A percentile compares a stretch with the other conserved stretches of the same genome.
Conservation (phyloP, 1,140 invertebrate genomes). For the Megalonaias nervosa region DNA sequence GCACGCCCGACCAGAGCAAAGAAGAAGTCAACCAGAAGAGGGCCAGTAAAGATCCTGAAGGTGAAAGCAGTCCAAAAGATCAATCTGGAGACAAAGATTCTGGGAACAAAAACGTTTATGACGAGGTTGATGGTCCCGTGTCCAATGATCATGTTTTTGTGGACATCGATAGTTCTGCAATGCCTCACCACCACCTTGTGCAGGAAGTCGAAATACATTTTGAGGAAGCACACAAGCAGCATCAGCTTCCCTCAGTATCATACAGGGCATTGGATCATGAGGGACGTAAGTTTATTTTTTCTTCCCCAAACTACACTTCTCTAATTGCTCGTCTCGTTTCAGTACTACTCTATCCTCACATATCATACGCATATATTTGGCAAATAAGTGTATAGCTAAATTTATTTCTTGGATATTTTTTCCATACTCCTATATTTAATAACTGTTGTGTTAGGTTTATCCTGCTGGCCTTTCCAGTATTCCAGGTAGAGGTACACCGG, state of each 20-base stretch:
- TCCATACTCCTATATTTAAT: background rate
- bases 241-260: conserved; percentile 19
- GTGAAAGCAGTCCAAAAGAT: background rate
- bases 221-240: conserved; percentile 19
- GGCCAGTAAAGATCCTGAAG: background rate
- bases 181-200: background rate
- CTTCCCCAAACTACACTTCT: background rate
- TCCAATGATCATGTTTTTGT: conserved; percentile 20
- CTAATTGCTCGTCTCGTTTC: background rate
- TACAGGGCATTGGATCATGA: conserved; percentile 2
- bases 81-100: conserved; percentile 1
- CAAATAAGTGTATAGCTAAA: background rate
- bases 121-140: background rate
- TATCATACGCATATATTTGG: background rate
- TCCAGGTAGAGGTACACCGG: no score
- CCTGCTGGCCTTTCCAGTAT: no score
- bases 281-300: background rate
- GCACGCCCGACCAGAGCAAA: background rate
- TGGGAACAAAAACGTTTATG: background rate
- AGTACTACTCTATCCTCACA: background rate
- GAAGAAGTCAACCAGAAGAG: background rate
- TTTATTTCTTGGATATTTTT: background rate
- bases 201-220: conserved; percentile 27
- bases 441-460: background rate
- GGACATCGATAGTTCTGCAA: conserved; percentile 26